phyloP scores from a whole-genome alignment of 35 echinoderm and acorn worm species.

The Apostichopus japonicus region DNA sequence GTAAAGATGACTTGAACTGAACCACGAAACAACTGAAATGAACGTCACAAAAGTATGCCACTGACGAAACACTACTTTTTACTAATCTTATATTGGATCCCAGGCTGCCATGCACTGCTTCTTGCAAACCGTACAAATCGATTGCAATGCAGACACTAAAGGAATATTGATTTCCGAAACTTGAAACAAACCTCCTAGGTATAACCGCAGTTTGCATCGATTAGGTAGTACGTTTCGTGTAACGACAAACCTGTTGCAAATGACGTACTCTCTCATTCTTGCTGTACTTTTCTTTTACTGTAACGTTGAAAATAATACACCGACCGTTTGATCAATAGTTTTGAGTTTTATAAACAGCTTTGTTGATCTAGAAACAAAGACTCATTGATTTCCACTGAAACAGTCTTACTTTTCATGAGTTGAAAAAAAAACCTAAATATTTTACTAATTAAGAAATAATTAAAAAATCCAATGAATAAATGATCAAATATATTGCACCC shows the following conservation, averaged over 20 bases:
- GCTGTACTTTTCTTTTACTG: background rate
- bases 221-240: background rate
- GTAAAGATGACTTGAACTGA: no score
- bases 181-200: background rate
- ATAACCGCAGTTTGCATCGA: background rate
- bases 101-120: background rate
- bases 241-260: slow-evolving; percentile 8
- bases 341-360: background rate
- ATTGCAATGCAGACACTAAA: background rate
- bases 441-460: no score
- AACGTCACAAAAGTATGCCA: no score
- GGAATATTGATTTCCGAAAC: slow-evolving; percentile 5
- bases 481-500: no score
- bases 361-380: background rate
- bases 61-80: no score
- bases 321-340: background rate
- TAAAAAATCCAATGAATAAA: no score
- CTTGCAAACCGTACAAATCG: background rate
- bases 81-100: background rate
- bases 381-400: no score
- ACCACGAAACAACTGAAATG: no score
- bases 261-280: background rate
- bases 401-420: no score
- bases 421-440: no score
- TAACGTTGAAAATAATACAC: background rate